Base-by-base conservation (phyloP, 2,113 vertebrate species). In the Semnornis frantzii region DNA sequence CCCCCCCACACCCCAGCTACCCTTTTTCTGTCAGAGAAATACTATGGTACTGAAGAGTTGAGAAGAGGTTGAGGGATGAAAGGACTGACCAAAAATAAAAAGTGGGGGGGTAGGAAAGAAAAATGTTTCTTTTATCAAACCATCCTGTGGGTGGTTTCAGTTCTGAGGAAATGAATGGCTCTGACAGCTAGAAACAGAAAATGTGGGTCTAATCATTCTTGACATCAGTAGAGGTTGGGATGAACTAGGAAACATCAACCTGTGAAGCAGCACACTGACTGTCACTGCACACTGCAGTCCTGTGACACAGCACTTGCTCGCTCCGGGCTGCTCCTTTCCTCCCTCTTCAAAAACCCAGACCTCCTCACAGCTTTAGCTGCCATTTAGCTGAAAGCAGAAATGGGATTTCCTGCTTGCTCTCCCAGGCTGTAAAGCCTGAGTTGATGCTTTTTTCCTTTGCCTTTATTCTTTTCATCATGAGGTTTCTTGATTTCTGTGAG, bases 291-390 rank as follows among this genome's bases (percentile, higher is more conserved):
- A 39, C n/a, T 10, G 28, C 79, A 87, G 96, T 96, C 79, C 78
- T 95, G 44, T 44, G 81, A 64, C 54, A 54, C 66, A 88, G 70
- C 57, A 33, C 46, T 52, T 76, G 87, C 66, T 94, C 90, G 93
- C 85, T 39, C 81, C 73, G 72, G 92, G 85, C 75, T 71, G n/a
- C 7, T 81, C 59, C 27, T 89, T 93, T 93, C 68, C 24, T 62
- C 71, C 39, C 31, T 75, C 76, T 92, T 82, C n/a, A 74, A 44
- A 91, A 86, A 92, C 50, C 17, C 2, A 7, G 15, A 71, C 42
- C 50, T 78, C 18, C 23, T 79, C 20, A 3, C 4, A 31, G 17
- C 60, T 95, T 89, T 73, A 65, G 33, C 83, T 93, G 46, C 60
- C 34, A n/a, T 86, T 89, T 78, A 44, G 83, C 92, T 85, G 82